phyloP scores from a whole-genome alignment of 2,888 invertebrate species.

The Drosophila silvestris region DNA sequence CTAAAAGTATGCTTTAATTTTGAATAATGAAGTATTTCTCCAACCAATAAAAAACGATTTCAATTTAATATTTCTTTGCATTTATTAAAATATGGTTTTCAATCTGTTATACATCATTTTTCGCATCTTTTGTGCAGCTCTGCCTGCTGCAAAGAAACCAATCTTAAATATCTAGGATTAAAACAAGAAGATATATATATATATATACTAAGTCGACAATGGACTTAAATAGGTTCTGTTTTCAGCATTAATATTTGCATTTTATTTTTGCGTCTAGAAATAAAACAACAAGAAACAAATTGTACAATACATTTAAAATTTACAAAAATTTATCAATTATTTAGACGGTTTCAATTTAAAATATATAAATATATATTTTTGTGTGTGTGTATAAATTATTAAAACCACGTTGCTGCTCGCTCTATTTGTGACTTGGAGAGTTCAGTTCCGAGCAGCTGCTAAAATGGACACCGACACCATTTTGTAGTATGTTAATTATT shows the following conservation, averaged over 20 bases:
- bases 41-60: not conserved
- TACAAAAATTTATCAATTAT: slow-evolving; percentile 48
- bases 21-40: not conserved
- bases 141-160: not conserved
- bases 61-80: not conserved
- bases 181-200: not conserved
- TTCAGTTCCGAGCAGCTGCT: slow-evolving; percentile 43
- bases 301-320: slow-evolving; percentile 56
- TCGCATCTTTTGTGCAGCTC: not conserved
- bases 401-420: slow-evolving; percentile 57
- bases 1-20: not conserved
- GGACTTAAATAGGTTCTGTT: not conserved
- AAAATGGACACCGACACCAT: slow-evolving; percentile 73
- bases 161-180: not conserved
- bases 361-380: slow-evolving; percentile 36
- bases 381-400: slow-evolving; percentile 35
- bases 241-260: slow-evolving; percentile 21
- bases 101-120: not conserved
- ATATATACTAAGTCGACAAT: not conserved
- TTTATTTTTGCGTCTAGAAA: slow-evolving; percentile 50
- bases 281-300: slow-evolving; percentile 67
- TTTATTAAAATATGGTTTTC: not conserved
- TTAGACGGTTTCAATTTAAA: slow-evolving; percentile 50
- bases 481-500: slow-evolving; percentile 11
- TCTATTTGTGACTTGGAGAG: slow-evolving; percentile 13